A percentile compares a stretch with the other conserved stretches of the same genome.
These are phyloP conservation scores for Tyto alba DNA, from an alignment of 2,113 vertebrate species.

Conservation along the genomic window DNA sequence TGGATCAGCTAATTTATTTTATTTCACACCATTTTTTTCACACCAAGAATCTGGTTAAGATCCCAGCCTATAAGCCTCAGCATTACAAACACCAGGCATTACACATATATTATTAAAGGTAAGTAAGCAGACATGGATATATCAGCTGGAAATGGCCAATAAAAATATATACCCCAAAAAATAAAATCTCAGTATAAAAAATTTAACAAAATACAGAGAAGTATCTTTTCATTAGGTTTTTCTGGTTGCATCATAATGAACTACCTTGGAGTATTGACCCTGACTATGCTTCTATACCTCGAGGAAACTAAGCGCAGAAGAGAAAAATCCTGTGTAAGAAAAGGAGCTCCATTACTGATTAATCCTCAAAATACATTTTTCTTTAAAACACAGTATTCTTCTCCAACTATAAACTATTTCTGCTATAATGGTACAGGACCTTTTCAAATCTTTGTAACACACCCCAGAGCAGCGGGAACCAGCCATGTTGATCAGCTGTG, in stretches of 20 bases:
- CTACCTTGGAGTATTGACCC: not conserved
- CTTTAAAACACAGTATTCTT: not conserved
- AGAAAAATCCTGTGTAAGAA: not conserved
- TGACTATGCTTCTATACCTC: not conserved
- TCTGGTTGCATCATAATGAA: not conserved
- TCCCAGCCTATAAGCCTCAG: not conserved
- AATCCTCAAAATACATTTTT: not conserved
- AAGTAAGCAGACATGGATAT: not conserved
- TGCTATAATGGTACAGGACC: not conserved
- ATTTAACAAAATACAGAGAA: not conserved
- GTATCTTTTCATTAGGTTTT: not conserved
- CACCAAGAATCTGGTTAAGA: not conserved
- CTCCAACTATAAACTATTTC: not conserved
- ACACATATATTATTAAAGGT: not conserved
- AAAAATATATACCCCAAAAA: too few species aligned
- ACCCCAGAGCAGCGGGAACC: not conserved
- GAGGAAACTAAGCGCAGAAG: not conserved
- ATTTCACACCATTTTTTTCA: not conserved
- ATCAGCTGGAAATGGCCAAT: not conserved
- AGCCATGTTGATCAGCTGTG: not conserved
- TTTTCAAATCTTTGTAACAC: not conserved
- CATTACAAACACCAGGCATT: not conserved
- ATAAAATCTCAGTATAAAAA: not conserved
- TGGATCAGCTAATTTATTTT: not conserved
- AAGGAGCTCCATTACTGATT: not conserved